Evolutionary conservation across 2,888 invertebrate species (phyloP).

Genomic region (Horisme vitalbata): DNA sequence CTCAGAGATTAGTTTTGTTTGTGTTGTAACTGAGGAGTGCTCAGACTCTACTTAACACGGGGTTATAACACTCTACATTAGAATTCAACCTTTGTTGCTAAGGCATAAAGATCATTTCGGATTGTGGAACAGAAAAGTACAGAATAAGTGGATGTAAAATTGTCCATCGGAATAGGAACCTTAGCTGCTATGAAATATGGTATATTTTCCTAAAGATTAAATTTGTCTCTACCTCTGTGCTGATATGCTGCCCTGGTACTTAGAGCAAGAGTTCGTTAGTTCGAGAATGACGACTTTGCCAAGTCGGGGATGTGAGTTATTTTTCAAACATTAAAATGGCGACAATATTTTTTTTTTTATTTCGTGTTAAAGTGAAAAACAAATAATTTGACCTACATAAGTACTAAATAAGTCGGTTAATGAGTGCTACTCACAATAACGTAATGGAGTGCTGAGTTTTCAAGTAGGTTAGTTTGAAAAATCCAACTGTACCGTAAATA

Average conservation of each 20-base stretch:
- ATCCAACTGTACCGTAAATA: no score
- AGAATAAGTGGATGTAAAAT: background rate
- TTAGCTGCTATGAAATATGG: background rate
- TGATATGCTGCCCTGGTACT: constrained; percentile 28
- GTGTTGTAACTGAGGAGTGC: constrained; percentile 14
- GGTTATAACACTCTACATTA: constrained; percentile 2
- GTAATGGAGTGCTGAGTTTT: no score
- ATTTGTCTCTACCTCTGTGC: constrained; percentile 4
- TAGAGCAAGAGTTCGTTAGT: constrained; percentile 29
- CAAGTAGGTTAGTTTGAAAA: no score
- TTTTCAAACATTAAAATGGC: no score
- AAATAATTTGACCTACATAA: no score
- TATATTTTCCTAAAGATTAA: constrained; percentile 1
- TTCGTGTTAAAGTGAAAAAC: no score
- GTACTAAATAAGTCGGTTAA: no score
- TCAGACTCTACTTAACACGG: constrained; percentile 6
- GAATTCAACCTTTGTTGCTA: background rate
- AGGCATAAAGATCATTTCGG: background rate
- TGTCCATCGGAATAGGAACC: constrained; percentile 5
- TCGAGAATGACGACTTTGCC: constrained; percentile 25
- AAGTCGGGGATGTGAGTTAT: background rate
- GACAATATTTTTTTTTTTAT: no score
- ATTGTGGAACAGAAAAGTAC: background rate
- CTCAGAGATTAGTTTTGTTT: constrained; percentile 24
- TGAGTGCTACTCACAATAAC: no score